Evolutionary conservation across 2,888 invertebrate species (phyloP).

Genomic region (Chesias legatella): DNA sequence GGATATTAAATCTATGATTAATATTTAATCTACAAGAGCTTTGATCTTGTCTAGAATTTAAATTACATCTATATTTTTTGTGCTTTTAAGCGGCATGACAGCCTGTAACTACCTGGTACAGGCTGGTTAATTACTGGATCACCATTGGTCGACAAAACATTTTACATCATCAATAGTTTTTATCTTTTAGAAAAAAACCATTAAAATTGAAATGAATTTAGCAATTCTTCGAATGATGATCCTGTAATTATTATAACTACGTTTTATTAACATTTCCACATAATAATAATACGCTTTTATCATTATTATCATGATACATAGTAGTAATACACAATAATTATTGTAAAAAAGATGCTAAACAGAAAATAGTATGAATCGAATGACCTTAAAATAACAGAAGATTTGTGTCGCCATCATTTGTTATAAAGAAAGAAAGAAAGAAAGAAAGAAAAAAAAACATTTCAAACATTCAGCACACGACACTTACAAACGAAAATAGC

Average conservation of each 20-base stretch:
- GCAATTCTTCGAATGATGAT: slow-evolving; percentile 20
- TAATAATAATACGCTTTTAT: slow-evolving; percentile 15
- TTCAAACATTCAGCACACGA: too few species aligned
- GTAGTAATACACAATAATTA: too few species aligned
- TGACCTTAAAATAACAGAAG: too few species aligned
- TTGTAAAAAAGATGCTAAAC: too few species aligned
- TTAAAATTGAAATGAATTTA: neutral
- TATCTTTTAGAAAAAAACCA: neutral
- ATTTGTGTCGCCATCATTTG: too few species aligned
- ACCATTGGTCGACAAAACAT: slow-evolving; percentile 9
- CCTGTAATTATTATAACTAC: slow-evolving; percentile 12
- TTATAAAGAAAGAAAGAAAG: too few species aligned
- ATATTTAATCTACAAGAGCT: slow-evolving; percentile 12
- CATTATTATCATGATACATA: neutral
- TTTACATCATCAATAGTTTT: neutral
- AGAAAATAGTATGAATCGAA: too few species aligned
- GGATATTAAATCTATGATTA: slow-evolving; percentile 2
- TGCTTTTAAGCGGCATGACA: slow-evolving; percentile 27
- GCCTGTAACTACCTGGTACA: slow-evolving; percentile 14
- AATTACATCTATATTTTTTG: slow-evolving; percentile 22
- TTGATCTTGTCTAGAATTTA: slow-evolving; percentile 15
- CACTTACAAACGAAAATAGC: too few species aligned
- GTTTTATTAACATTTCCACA: slow-evolving; percentile 5
- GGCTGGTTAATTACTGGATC: slow-evolving; percentile 7
- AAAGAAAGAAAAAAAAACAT: too few species aligned